Conservation (phyloP, 2,888 invertebrate genomes). For the Eubasilissa splendida region DNA sequence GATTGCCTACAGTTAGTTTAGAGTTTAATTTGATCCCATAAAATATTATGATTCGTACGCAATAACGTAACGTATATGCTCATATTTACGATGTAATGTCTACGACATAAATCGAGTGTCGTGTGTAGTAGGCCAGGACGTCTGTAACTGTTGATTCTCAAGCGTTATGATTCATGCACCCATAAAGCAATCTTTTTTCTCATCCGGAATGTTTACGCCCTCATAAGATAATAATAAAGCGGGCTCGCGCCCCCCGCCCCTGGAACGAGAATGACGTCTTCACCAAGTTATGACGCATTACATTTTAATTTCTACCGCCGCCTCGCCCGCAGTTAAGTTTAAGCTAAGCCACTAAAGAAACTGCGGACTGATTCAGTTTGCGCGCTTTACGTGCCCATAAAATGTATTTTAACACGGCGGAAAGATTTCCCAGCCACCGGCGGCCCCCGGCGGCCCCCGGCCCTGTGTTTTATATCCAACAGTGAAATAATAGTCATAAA, state of each 20-base stretch:
- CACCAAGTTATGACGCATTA: conserved; percentile 56
- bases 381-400: conserved; percentile 50
- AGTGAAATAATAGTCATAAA: conserved; percentile 75
- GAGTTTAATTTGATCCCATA: too few relatives aligned
- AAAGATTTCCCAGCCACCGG: conserved; percentile 43
- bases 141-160: too few relatives aligned
- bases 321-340: conserved; percentile 47
- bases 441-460: conserved; percentile 22
- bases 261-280: conserved; percentile 32
- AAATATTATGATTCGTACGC: too few relatives aligned
- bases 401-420: conserved; percentile 47
- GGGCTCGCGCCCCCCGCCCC: conserved; percentile 37
- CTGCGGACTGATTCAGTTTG: conserved; percentile 50
- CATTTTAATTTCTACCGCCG: conserved; percentile 55
- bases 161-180: conserved; percentile 38
- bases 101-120: too few relatives aligned
- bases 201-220: conserved; percentile 43
- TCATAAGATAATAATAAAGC: conserved; percentile 53
- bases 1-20: too few relatives aligned
- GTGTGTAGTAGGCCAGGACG: too few relatives aligned
- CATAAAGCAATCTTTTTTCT: conserved; percentile 51
- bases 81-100: too few relatives aligned
- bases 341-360: conserved; percentile 51
- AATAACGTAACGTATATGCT: too few relatives aligned
- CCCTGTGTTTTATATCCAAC: conserved; percentile 68